Percentiles rank a stretch among this genome's conserved stretches.
Conservation (phyloP, 2,797 vertebrate species). For the Taeniopygia guttata region DNA sequence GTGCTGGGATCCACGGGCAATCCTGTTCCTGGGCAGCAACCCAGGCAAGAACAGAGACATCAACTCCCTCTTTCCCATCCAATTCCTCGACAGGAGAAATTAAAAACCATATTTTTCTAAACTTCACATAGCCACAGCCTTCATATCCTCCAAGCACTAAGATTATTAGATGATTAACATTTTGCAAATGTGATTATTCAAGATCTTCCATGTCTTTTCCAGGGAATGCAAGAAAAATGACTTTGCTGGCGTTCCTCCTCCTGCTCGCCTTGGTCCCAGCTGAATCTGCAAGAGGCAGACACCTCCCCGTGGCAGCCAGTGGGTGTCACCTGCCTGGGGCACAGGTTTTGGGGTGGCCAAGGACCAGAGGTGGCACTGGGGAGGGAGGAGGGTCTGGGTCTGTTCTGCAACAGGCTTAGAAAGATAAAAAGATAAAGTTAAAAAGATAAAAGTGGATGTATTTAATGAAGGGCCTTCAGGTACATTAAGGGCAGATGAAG, state of each 20-base stretch:
- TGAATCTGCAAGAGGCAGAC: neutral
- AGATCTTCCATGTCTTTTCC: neutral
- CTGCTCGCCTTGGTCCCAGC: constrained; percentile 50
- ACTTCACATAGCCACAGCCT: neutral
- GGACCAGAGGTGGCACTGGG: neutral
- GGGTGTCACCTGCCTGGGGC: neutral
- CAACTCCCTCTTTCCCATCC: neutral
- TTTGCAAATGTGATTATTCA: neutral
- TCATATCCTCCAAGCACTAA: fast-evolving
- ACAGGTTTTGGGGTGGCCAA: fast-evolving
- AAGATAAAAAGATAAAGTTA: neutral
- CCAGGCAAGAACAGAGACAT: neutral
- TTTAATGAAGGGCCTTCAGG: neutral
- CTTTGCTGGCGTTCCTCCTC: neutral
- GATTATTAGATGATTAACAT: neutral
- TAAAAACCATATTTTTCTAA: neutral
- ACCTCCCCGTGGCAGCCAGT: neutral
- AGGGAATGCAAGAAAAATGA: constrained; percentile 15
- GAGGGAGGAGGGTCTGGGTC: neutral
- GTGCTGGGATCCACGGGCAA: fast-evolving
- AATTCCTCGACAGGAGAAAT: fast-evolving
- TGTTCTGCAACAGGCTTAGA: neutral
- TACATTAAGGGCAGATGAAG: neutral
- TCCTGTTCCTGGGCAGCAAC: neutral
- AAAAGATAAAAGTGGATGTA: neutral